Conservation (phyloP, 2,113 vertebrate genomes). For the Xyrauchen texanus region DNA sequence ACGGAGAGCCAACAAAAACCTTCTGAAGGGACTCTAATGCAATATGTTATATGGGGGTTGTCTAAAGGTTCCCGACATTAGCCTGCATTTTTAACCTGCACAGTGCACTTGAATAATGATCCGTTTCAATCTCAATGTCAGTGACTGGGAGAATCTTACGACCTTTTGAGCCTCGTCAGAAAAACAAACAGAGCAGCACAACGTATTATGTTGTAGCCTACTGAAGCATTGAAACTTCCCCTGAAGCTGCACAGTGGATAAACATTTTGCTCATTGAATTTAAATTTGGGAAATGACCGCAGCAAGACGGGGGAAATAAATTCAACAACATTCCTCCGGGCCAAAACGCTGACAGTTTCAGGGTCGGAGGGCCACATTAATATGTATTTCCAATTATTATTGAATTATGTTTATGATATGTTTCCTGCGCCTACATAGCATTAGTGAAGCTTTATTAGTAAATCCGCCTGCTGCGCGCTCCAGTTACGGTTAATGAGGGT, state of each 20-base stretch:
- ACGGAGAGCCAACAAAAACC: slow-evolving; percentile 78
- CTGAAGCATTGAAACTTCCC: slow-evolving; percentile 13
- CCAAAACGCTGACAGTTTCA: slow-evolving; percentile 48
- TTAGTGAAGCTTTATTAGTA: slow-evolving; percentile 79
- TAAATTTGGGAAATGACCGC: slow-evolving; percentile 25
- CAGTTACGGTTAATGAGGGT: slow-evolving; percentile 90
- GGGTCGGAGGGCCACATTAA: slow-evolving; percentile 72
- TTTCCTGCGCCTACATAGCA: slow-evolving; percentile 75
- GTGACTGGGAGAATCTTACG: slow-evolving; percentile 2
- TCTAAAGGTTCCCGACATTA: slow-evolving; percentile 69
- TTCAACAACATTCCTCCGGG: slow-evolving; percentile 43
- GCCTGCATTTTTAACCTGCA: slow-evolving; percentile 58
- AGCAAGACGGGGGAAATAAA: slow-evolving; percentile 48
- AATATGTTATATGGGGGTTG: slow-evolving; percentile 66
- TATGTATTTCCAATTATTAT: slow-evolving; percentile 90
- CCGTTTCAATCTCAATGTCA: slow-evolving; percentile 55
- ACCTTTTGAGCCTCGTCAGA: slow-evolving; percentile 4
- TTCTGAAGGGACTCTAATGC: slow-evolving; percentile 67
- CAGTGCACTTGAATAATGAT: slow-evolving; percentile 1
- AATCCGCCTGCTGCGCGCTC: slow-evolving; percentile 78
- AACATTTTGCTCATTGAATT: slow-evolving; percentile 21
- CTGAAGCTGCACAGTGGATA: not conserved
- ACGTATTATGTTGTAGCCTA: slow-evolving; percentile 1
- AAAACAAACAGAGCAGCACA: slow-evolving; percentile 11
- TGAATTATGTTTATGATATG: slow-evolving; percentile 86